phyloP scores from a whole-genome alignment of 2,888 invertebrate genomes.

The Trichopoda pennipes region DNA sequence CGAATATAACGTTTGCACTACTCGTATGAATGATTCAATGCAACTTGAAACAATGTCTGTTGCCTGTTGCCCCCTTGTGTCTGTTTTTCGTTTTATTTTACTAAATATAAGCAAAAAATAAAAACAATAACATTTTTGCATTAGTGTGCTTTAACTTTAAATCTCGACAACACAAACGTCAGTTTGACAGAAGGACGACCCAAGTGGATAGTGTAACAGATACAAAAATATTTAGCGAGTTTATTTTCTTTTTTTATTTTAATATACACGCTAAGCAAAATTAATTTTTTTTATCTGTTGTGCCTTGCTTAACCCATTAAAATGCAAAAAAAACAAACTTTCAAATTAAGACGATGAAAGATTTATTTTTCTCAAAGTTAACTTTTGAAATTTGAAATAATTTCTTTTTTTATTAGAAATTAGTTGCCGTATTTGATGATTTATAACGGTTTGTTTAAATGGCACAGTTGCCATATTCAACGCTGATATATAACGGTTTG shows the following conservation, averaged over 20 bases:
- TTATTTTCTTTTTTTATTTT: too few relatives aligned
- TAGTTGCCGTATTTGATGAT: too few relatives aligned
- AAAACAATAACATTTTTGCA: neutral
- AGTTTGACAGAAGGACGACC: constrained; percentile 46
- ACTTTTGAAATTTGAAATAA: too few relatives aligned
- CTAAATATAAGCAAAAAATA: too few relatives aligned
- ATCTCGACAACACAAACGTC: constrained; percentile 37
- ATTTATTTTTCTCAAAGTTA: too few relatives aligned
- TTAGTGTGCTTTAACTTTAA: neutral
- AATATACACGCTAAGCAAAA: too few relatives aligned
- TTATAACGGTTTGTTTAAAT: too few relatives aligned
- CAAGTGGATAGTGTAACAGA: constrained; percentile 24
- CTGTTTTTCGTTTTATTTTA: neutral
- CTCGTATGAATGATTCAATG: constrained; percentile 37
- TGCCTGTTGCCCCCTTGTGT: constrained; percentile 4
- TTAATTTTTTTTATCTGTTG: too few relatives aligned
- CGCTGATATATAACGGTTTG: too few relatives aligned
- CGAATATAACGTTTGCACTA: neutral
- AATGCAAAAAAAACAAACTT: neutral
- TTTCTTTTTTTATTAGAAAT: too few relatives aligned
- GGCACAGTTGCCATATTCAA: too few relatives aligned
- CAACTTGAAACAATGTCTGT: constrained; percentile 35
- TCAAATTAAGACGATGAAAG: neutral
- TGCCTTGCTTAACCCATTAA: neutral
- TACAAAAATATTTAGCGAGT: constrained; percentile 7